These are phyloP conservation scores for Drosophila dunni DNA, from an alignment of 1,140 invertebrate species.

Conservation along the genomic window DNA sequence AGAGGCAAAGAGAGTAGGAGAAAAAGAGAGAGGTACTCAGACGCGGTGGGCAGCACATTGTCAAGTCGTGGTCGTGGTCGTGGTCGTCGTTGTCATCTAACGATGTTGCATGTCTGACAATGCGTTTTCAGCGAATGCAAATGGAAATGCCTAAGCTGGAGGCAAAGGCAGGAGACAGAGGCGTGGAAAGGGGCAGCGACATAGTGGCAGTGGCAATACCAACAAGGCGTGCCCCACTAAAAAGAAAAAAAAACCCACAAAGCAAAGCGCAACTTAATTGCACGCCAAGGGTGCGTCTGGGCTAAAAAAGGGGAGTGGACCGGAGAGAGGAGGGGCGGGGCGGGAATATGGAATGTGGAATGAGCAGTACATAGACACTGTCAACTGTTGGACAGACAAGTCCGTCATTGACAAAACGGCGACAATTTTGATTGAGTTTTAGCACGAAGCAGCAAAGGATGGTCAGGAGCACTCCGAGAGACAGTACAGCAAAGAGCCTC, in stretches of 20 bases:
- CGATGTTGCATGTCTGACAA: conserved; percentile 63
- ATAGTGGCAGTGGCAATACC: conserved; percentile 11
- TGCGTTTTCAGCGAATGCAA: conserved; percentile 67
- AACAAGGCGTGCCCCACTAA: conserved; percentile 70
- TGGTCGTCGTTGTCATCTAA: conserved; percentile 53
- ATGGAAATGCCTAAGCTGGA: conserved; percentile 42
- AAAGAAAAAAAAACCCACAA: conserved; percentile 63
- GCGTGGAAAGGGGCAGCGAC: neutral
- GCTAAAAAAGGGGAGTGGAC: conserved; percentile 18
- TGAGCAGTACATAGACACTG: conserved; percentile 5
- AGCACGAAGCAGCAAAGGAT: conserved; percentile 47
- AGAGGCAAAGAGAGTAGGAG: neutral
- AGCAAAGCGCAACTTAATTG: conserved; percentile 69
- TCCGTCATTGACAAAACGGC: conserved; percentile 60
- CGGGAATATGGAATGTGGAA: neutral
- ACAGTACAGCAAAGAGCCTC: conserved; percentile 9
- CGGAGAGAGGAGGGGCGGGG: neutral
- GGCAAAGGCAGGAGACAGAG: conserved; percentile 7
- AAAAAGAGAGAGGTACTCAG: neutral
- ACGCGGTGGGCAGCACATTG: conserved; percentile 51
- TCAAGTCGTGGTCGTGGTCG: conserved; percentile 22
- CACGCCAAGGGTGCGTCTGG: conserved; percentile 41
- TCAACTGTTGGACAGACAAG: conserved; percentile 13
- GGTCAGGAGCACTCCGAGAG: conserved; percentile 6
- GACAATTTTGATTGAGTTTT: conserved; percentile 81